Evolutionary conservation across 2,113 vertebrate species (phyloP).

Genomic region (Myotis yumanensis): DNA sequence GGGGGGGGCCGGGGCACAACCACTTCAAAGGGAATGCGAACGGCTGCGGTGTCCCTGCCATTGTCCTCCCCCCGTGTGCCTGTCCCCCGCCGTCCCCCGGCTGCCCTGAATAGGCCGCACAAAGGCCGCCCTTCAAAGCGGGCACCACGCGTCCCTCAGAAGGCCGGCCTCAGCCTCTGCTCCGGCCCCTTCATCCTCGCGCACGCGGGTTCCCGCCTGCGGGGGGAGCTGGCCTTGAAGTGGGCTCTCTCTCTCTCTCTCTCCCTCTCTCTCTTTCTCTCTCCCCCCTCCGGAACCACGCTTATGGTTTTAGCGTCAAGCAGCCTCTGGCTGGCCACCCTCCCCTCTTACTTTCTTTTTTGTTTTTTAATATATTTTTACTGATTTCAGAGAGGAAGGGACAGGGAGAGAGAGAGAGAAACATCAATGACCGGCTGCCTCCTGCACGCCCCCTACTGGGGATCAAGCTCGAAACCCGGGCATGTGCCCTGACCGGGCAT

Average conservation of each 20-base stretch:
- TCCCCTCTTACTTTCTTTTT: conserved; percentile 11
- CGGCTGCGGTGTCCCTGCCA: conserved; percentile 84
- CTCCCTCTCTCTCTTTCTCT: background rate
- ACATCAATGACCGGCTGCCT: too few relatives aligned
- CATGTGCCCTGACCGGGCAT: too few relatives aligned
- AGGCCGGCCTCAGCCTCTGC: conserved; percentile 83
- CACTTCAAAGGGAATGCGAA: conserved; percentile 90
- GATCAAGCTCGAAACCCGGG: too few relatives aligned
- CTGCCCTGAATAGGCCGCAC: conserved; percentile 84
- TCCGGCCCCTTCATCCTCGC: conserved; percentile 83
- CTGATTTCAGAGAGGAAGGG: too few relatives aligned
- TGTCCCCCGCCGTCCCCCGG: conserved; percentile 87
- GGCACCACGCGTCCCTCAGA: conserved; percentile 86
- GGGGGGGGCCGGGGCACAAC: conserved; percentile 86
- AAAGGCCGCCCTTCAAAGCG: conserved; percentile 88
- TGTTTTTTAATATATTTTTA: too few relatives aligned
- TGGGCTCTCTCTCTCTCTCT: conserved; percentile 54
- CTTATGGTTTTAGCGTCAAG: conserved; percentile 30
- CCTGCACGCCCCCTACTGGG: too few relatives aligned
- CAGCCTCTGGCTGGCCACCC: conserved; percentile 70
- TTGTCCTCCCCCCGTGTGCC: conserved; percentile 85
- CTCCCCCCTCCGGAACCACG: background rate
- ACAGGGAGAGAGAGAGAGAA: too few relatives aligned
- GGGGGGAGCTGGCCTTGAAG: conserved; percentile 85
- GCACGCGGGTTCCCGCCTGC: conserved; percentile 81